These are phyloP conservation scores for Prosapia bicincta DNA, from an alignment of 2,888 invertebrate species.

Conservation along the genomic window DNA sequence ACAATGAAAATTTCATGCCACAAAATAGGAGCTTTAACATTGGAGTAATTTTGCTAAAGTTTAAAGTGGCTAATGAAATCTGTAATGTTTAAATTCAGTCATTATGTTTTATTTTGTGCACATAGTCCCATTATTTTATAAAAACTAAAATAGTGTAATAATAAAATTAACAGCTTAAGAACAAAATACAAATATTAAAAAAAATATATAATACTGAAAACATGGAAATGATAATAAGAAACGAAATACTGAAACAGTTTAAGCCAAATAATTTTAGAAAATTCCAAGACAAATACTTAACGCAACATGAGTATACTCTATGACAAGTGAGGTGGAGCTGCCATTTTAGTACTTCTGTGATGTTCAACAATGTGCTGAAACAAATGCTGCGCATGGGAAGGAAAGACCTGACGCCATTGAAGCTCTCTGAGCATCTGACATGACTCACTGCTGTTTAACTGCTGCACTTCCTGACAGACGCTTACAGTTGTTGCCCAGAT, in stretches of 20 bases:
- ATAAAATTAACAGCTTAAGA: neutral
- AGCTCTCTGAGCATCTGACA: conserved; percentile 46
- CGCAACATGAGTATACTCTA: neutral
- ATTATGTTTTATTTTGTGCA: neutral
- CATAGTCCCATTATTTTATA: neutral
- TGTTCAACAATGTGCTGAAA: conserved; percentile 43
- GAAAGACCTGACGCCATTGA: conserved; percentile 50
- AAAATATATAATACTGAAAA: neutral
- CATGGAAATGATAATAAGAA: neutral
- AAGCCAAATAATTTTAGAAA: neutral
- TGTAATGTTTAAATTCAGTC: too few species aligned
- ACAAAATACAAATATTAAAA: neutral
- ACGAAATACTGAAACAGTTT: too few species aligned
- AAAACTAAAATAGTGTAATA: neutral
- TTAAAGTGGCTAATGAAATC: too few species aligned
- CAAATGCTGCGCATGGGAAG: conserved; percentile 40
- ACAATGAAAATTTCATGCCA: too few species aligned
- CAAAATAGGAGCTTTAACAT: too few species aligned
- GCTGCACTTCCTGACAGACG: conserved; percentile 56
- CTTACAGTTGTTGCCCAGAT: conserved; percentile 64
- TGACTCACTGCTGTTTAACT: conserved; percentile 44
- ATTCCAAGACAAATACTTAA: neutral
- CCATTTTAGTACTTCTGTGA: neutral
- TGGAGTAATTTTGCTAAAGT: too few species aligned
- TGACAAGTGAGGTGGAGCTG: neutral